Percentiles rank a stretch among this genome's conserved stretches.
Conservation (phyloP, 2,888 invertebrate species). For the Ormyrus rosae region DNA sequence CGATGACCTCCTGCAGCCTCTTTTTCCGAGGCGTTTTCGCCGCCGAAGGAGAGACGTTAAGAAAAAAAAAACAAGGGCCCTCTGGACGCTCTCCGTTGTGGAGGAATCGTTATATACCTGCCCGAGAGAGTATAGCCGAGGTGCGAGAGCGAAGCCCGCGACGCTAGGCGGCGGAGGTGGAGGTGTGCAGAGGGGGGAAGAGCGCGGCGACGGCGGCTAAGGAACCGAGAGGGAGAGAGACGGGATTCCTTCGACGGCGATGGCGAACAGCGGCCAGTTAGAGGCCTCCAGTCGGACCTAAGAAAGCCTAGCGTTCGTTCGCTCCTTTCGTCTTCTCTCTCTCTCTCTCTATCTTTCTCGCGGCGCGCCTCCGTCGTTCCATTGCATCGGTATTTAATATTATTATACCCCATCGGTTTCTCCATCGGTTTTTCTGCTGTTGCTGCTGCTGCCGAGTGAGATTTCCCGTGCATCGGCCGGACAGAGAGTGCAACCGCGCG, state of each 20-base stretch:
- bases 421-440: too few relatives aligned
- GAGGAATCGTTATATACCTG: too few relatives aligned
- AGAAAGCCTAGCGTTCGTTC: constrained; percentile 38
- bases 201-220: background rate
- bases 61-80: too few relatives aligned
- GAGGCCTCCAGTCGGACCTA: constrained; percentile 50
- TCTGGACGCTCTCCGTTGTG: too few relatives aligned
- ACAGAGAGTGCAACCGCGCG: too few relatives aligned
- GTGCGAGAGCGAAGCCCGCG: background rate
- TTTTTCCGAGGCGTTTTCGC: background rate
- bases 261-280: constrained; percentile 14
- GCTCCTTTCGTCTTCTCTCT: background rate
- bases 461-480: too few relatives aligned
- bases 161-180: constrained; percentile 1
- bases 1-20: constrained; percentile 59
- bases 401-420: too few relatives aligned
- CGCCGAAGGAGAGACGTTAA: too few relatives aligned
- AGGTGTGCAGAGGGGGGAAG: background rate
- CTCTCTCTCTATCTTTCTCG: too few relatives aligned
- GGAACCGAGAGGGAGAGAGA: constrained; percentile 7
- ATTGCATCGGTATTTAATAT: too few relatives aligned
- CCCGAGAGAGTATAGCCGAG: background rate
- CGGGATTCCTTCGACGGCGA: constrained; percentile 51
- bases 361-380: too few relatives aligned
- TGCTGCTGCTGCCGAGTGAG: too few relatives aligned